Evolutionary conservation across 1,140 invertebrate species (phyloP).

Genomic region (Rhyacophila brunnea): DNA sequence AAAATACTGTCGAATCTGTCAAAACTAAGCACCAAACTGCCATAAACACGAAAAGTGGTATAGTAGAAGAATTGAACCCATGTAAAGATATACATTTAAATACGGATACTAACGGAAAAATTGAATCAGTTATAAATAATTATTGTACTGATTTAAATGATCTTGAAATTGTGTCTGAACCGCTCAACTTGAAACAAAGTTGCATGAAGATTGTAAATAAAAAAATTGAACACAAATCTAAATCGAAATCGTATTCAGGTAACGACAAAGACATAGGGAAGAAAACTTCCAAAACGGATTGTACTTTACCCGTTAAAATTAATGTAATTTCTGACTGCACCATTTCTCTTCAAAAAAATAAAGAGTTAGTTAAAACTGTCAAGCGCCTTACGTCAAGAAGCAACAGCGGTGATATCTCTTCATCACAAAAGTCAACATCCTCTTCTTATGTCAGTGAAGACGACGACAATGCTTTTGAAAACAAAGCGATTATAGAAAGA

Average conservation of each 20-base stretch:
- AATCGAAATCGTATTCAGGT: not conserved
- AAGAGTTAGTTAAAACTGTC: constrained; percentile 4
- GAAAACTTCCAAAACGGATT: not conserved
- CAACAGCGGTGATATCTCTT: not conserved
- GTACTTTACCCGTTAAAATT: not conserved
- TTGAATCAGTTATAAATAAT: not conserved
- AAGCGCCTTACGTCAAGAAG: not conserved
- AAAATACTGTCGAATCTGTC: not conserved
- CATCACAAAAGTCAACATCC: constrained; percentile 4
- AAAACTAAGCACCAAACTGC: not conserved
- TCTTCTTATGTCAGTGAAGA: constrained; percentile 10
- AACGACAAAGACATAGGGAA: not conserved
- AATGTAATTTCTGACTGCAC: not conserved
- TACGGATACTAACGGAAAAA: not conserved
- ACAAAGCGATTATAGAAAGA: constrained; percentile 8
- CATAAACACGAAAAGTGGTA: not conserved
- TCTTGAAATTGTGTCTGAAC: not conserved
- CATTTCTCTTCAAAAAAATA: constrained; percentile 1
- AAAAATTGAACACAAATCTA: constrained; percentile 11
- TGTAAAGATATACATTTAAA: not conserved
- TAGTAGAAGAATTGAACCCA: not conserved
- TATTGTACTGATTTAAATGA: not conserved
- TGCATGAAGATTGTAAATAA: constrained; percentile 15
- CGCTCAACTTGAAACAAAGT: constrained; percentile 6
- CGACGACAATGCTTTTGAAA: constrained; percentile 12